Evolutionary conservation across 1,140 invertebrate genomes (phyloP).

Genomic region (Tetraneura akinire): DNA sequence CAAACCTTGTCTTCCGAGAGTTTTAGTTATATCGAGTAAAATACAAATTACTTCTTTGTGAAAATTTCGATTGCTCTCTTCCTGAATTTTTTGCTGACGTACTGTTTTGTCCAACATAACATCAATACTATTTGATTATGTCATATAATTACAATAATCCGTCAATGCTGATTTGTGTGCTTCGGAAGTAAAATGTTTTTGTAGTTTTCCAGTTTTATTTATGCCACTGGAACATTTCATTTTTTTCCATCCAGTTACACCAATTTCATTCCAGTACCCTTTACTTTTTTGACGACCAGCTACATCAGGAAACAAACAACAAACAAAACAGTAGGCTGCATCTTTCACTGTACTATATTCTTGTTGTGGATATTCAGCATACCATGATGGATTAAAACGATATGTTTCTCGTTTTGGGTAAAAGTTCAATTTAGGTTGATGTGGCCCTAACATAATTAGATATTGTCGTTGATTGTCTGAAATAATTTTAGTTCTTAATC

Average conservation of each 20-base stretch:
- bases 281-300: slow-evolving; percentile 13
- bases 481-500: neutral
- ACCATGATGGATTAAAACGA: slow-evolving; percentile 29
- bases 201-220: slow-evolving; percentile 31
- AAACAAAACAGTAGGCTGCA: slow-evolving; percentile 33
- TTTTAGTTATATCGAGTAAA: slow-evolving; percentile 17
- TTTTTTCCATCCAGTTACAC: neutral
- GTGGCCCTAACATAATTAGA: slow-evolving; percentile 22
- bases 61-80: slow-evolving; percentile 13
- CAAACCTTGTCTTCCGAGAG: neutral
- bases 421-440: slow-evolving; percentile 28
- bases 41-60: slow-evolving; percentile 26
- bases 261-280: neutral
- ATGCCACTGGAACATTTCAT: slow-evolving; percentile 7
- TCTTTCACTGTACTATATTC: slow-evolving; percentile 11
- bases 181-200: slow-evolving; percentile 27
- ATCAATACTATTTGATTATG: slow-evolving; percentile 14
- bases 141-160: slow-evolving; percentile 25
- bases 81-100: neutral
- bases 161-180: slow-evolving; percentile 18
- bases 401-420: neutral
- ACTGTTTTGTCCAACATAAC: slow-evolving; percentile 18
- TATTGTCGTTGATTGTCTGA: slow-evolving; percentile 33
- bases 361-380: slow-evolving; percentile 21
- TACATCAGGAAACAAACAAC: slow-evolving; percentile 39